Evolutionary conservation across 2,113 vertebrate species (phyloP), one percentile per base, ranked within the genome.

Genomic region (Benitochromis conjunctus): DNA sequence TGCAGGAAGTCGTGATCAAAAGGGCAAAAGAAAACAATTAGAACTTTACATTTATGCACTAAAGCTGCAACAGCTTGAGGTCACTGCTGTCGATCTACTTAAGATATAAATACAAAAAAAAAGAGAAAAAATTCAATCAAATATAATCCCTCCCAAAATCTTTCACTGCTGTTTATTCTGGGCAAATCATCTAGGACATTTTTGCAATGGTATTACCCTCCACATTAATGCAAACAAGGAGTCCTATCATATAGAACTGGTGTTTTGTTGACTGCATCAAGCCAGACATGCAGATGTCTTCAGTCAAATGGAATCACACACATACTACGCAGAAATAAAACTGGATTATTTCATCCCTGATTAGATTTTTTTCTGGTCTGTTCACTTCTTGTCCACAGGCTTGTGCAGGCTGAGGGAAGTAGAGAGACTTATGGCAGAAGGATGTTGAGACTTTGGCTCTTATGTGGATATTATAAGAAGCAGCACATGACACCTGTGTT

Each of bases 341-440:
- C 78, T 83, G 60, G 81, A 82, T 84, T 80, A 83, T 82, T 89
- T 90, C 1, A 71, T 60, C 82, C 87, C 69, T 90, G 87, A 92
- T 88, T 84, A 88, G 82, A 81, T 89, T 86, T 84, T 84, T 84
- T 69, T 19, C 46, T 88, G 78, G 60, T 91, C 82, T 84, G 64
- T 88, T 86, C 87, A 81, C 80, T 87, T 86, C 60, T 81, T 62
- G 88, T 81, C 83, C 88, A 74, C 56, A 62, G 85, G 88, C 78
- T 82, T 80, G 78, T 79, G 46, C 69, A 88, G 81, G 79, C 82
- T 6, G 21, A 81, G 60, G 71, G 74, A 81, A 51, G 81, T 60
- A 58, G 34, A 55, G 78, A 80, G 69, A 31, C 5, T 38, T 43
- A 29, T 19, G 43, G 41, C 43, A 74, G 38, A 83, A 57, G 1